A percentile compares a stretch with the other conserved stretches of the same genome.
Evolutionary conservation across 2,888 invertebrate genomes (phyloP).

Genomic region (Bellardia bayeri): DNA sequence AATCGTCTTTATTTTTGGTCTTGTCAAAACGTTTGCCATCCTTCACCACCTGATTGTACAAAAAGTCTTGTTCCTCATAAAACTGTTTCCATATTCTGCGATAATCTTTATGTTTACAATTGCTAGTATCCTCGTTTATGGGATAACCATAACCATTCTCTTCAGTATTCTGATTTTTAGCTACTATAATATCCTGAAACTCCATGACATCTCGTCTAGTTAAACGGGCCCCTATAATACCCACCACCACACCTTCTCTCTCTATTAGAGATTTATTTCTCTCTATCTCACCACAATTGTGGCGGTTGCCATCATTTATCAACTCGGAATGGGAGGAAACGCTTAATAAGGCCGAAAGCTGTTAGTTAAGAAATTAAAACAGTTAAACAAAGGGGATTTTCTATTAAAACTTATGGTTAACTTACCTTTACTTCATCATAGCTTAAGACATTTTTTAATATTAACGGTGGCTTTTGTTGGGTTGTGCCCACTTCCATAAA

Average conservation of each 20-base stretch:
- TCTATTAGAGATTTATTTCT: slow-evolving; percentile 83
- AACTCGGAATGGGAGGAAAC: slow-evolving; percentile 86
- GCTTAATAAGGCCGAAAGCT: slow-evolving; percentile 85
- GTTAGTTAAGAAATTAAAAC: not conserved
- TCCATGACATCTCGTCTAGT: slow-evolving; percentile 85
- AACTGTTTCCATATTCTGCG: slow-evolving; percentile 79
- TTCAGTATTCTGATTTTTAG: slow-evolving; percentile 85
- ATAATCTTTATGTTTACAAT: slow-evolving; percentile 76
- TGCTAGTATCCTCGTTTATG: slow-evolving; percentile 30
- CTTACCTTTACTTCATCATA: slow-evolving; percentile 86
- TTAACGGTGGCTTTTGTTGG: slow-evolving; percentile 84
- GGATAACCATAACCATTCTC: slow-evolving; percentile 84
- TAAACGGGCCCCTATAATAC: slow-evolving; percentile 85
- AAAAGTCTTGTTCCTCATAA: slow-evolving; percentile 78
- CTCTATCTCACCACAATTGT: slow-evolving; percentile 85
- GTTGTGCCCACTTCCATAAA: slow-evolving; percentile 86
- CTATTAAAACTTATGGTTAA: not conserved
- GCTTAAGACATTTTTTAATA: slow-evolving; percentile 85
- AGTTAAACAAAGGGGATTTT: not conserved
- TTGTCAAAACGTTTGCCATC: slow-evolving; percentile 79
- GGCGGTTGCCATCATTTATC: slow-evolving; percentile 86
- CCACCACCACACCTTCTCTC: slow-evolving; percentile 85
- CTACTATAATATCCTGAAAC: slow-evolving; percentile 85
- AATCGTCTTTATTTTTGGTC: slow-evolving; percentile 78
- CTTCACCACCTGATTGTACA: slow-evolving; percentile 76